Conservation (phyloP, 2,797 vertebrate species). For the Pogoniulus pusillus region DNA sequence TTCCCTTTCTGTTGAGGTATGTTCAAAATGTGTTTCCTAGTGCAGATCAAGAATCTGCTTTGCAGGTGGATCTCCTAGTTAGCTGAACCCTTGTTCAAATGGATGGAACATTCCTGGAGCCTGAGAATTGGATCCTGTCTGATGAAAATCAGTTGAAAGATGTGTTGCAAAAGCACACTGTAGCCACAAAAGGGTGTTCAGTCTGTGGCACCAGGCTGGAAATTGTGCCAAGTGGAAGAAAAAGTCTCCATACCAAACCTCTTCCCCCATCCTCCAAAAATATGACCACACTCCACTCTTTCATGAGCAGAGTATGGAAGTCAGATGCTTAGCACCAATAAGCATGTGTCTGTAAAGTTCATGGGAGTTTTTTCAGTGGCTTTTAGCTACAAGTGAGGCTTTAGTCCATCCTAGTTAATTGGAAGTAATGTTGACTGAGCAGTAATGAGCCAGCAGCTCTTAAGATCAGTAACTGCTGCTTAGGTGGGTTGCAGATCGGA, state of each 20-base stretch:
- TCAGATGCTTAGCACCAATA: rapidly evolving
- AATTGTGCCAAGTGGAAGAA: too few relatives aligned
- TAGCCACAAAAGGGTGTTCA: background rate
- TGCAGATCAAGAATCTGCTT: background rate
- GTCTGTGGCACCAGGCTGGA: background rate
- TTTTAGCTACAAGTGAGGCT: background rate
- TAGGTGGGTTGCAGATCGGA: background rate
- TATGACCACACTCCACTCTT: background rate
- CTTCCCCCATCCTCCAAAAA: background rate
- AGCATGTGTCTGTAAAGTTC: background rate
- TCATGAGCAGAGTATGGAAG: rapidly evolving
- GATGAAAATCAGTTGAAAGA: background rate
- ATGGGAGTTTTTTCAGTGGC: background rate
- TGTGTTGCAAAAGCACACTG: background rate
- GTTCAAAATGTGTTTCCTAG: background rate
- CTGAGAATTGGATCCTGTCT: background rate
- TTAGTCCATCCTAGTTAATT: background rate
- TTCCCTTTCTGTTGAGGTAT: background rate
- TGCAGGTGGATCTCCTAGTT: background rate
- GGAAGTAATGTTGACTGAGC: background rate
- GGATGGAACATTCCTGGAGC: background rate
- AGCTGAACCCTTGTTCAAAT: background rate
- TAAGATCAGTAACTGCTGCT: background rate
- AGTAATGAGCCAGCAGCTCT: background rate
- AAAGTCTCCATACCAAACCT: background rate